These are phyloP conservation scores for Prinia subflava DNA, from an alignment of 2,113 vertebrate species.

Conservation along the genomic window DNA sequence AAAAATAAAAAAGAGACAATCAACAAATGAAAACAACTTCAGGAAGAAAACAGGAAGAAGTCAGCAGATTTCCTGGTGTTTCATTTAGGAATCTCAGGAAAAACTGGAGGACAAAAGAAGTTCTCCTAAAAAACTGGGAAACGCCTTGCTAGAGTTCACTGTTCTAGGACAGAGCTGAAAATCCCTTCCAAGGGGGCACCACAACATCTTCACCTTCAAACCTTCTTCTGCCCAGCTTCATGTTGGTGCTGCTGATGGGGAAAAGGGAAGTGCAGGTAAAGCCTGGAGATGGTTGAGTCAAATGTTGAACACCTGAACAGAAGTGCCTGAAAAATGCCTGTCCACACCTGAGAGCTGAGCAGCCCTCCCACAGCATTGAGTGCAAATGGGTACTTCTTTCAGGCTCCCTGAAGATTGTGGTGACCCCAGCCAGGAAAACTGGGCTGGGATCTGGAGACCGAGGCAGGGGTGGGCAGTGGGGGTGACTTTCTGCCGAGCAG, in stretches of 20 bases:
- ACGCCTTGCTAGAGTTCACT: not conserved
- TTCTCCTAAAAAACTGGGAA: not conserved
- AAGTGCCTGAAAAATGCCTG: not conserved
- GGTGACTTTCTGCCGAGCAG: not conserved
- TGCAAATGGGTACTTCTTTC: not conserved
- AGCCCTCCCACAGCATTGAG: not conserved
- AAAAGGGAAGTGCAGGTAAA: not conserved
- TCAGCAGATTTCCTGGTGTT: not conserved
- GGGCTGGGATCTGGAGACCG: not conserved
- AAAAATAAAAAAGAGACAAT: not conserved
- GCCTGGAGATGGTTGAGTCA: not conserved
- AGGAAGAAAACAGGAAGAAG: not conserved
- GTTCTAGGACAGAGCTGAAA: not conserved
- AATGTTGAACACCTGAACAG: not conserved
- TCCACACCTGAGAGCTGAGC: not conserved
- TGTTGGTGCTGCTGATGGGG: not conserved
- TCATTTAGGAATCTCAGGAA: not conserved
- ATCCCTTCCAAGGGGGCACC: not conserved
- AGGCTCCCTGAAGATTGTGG: not conserved
- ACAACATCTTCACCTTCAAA: not conserved
- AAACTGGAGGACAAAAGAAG: not conserved
- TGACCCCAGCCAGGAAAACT: not conserved
- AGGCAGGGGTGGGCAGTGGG: not conserved
- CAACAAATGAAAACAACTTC: not conserved
- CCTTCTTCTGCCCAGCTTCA: not conserved